Evolutionary conservation across 2,888 invertebrate species (phyloP).

Genomic region (Pemphredon lugubris): DNA sequence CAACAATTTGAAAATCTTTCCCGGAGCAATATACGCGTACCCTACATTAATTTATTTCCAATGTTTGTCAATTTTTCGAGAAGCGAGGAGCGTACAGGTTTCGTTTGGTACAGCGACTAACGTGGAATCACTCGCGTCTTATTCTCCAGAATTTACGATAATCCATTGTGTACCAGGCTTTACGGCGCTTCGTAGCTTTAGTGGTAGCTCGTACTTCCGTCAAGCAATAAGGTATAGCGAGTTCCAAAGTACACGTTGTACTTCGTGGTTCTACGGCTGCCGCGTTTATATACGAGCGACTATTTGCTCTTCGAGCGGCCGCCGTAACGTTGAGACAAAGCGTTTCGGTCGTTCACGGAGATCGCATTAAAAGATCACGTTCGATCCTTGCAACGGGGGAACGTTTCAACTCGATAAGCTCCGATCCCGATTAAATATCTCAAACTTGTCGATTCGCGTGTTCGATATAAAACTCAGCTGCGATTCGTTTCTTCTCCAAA

Average conservation of each 20-base stretch:
- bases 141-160: slow-evolving; percentile 28
- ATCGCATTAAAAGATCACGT: slow-evolving; percentile 22
- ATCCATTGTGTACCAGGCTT: slow-evolving; percentile 33
- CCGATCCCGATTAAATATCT: too few relatives aligned
- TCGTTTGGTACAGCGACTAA: slow-evolving; percentile 2
- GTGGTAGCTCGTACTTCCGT: slow-evolving; percentile 45
- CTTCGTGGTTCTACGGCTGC: slow-evolving; percentile 22
- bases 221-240: slow-evolving; percentile 47
- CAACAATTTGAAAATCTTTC: too few relatives aligned
- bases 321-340: slow-evolving; percentile 20
- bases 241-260: slow-evolving; percentile 44
- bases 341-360: slow-evolving; percentile 25
- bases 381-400: slow-evolving; percentile 8
- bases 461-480: too few relatives aligned
- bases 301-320: slow-evolving; percentile 5
- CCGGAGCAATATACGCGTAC: too few relatives aligned
- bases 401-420: not conserved
- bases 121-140: slow-evolving; percentile 1
- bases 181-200: slow-evolving; percentile 37
- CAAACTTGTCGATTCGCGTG: too few relatives aligned
- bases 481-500: too few relatives aligned
- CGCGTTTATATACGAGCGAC: slow-evolving; percentile 14
- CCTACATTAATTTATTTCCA: too few relatives aligned
- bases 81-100: too few relatives aligned
- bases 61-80: too few relatives aligned